Evolutionary conservation across 2,797 vertebrate species (phyloP), one percentile per base, ranked within the genome.

Genomic region (Sebastes wilsoni): DNA sequence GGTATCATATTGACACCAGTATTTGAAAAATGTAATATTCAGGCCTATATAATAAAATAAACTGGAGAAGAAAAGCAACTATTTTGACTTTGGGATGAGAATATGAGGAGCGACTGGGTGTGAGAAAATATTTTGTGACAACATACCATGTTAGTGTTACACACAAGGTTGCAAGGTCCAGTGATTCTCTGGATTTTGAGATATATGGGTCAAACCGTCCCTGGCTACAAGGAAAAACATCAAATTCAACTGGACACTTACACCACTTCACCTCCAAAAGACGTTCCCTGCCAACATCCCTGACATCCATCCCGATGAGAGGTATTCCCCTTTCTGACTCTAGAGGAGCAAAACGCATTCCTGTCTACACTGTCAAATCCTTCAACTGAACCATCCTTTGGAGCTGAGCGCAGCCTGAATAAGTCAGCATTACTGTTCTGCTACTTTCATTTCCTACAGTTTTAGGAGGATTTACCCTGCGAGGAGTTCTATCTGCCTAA

Each of bases 401-500:
- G 14, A 73, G 78, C 67, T 4, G 12, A 62, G 60, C 8, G 25
- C 22, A 4, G 52, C 58, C 46, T n/a, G 65, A 36, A 76, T 42
- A 85, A 25, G 22, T 42, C 79, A 7, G 68, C 32, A 27, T 76
- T 73, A 52, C 66, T 5, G 52, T 28, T 52, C 54, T 9, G 25
- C 46, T n/a, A 5, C 22, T 79, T 83, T 81, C 11, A 87, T 87
- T 89, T 90, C 83, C 88, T 88, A 81, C 62, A 12, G 66, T 71
- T 82, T 78, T 73, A 32, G 22, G 22, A 60, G 74, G 80, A 72
- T 79, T 88, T 54, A 75, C 13, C n/a, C 34, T 2, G 58, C 4
- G 20, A 65, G 46, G 42, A 27, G 16, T 66, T 75, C 25, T 58
- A 30, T 68, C 75, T 23, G 64, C 72, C 59, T 60, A 23, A 67